Evolutionary conservation across 2,797 vertebrate species (phyloP), one percentile per base, ranked within the genome.

Genomic region (Microctenopoma lineatum): DNA sequence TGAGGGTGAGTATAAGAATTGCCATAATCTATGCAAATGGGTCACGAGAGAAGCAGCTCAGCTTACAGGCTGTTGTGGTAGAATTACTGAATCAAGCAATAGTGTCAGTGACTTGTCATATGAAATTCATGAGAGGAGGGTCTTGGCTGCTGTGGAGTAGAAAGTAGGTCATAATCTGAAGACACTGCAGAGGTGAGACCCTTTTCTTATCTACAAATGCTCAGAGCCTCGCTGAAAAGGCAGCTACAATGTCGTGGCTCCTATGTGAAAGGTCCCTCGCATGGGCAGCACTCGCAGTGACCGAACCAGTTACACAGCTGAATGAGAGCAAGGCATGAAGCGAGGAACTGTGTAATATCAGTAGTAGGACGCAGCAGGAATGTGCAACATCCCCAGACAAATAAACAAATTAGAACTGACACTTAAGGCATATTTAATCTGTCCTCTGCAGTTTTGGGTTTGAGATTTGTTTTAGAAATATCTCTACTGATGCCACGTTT

Each of bases 111-210:
- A 60, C 42, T 70, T 66, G 26, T 75, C 66, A 84, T 87, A 47
- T 78, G 75, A 75, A 84, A 87, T 88, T 84, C 56, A 86, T 83
- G 55, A 68, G 62, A 80, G 76, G 80, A 69, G 70, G 80, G 56
- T 66, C 66, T 73, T 46, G 50, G 46, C 69, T 47, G 61, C 59
- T 67, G 65, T 45, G 42, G 50, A 60, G 64, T 32, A 46, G 67
- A 90, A 89, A 89, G 70, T 91, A 77, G 88, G 88, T 91, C 88
- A 91, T 70, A 71, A 66, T 73, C 44, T 73, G 29, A 67, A 73
- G 75, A 59, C 71, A 46, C 72, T 38, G 39, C 39, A 53, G 64
- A 48, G 79, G 66, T 2, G n/a, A 54, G 36, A 82, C 72, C 75
- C 59, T 29, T 60, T 26, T 16, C 52, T 15, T 39, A 57, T 5